A percentile compares a stretch with the other conserved stretches of the same genome.
phyloP scores from a whole-genome alignment of 2,113 vertebrate species.

The Entelurus aequoreus region DNA sequence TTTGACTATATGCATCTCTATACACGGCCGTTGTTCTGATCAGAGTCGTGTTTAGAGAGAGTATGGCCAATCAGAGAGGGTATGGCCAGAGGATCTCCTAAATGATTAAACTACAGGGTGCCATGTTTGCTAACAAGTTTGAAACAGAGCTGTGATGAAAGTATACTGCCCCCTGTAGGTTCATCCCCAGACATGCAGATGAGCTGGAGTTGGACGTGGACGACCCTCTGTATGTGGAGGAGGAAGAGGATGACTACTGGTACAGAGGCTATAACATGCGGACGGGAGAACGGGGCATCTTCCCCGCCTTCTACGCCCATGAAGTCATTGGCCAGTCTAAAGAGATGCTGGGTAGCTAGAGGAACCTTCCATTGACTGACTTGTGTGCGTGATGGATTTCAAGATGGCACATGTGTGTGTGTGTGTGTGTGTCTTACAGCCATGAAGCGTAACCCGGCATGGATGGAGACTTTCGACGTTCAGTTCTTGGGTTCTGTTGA shows the following conservation, averaged over 20 bases:
- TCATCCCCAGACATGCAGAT: conserved; percentile 91
- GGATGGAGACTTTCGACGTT: conserved; percentile 88
- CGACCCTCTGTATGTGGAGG: conserved; percentile 88
- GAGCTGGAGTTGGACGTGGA: conserved; percentile 94
- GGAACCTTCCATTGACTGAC: neutral
- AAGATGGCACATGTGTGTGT: neutral
- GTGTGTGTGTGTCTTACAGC: conserved; percentile 54
- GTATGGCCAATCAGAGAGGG: no score
- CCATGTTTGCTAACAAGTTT: no score
- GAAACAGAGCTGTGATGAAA: no score
- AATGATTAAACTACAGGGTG: no score
- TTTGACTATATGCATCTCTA: no score
- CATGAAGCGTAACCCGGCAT: conserved; percentile 84
- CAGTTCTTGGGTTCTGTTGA: conserved; percentile 97
- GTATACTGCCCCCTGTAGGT: conserved; percentile 68
- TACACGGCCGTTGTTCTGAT: no score
- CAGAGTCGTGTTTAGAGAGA: no score
- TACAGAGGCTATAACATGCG: conserved; percentile 96
- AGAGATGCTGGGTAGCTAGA: conserved; percentile 76
- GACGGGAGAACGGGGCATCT: conserved; percentile 90
- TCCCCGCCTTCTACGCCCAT: conserved; percentile 92
- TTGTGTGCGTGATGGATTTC: neutral
- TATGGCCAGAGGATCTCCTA: no score
- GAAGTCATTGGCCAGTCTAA: conserved; percentile 83
- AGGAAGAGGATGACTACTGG: conserved; percentile 96